phyloP scores from a whole-genome alignment of 2,113 vertebrate species.

The Myotis davidii region DNA sequence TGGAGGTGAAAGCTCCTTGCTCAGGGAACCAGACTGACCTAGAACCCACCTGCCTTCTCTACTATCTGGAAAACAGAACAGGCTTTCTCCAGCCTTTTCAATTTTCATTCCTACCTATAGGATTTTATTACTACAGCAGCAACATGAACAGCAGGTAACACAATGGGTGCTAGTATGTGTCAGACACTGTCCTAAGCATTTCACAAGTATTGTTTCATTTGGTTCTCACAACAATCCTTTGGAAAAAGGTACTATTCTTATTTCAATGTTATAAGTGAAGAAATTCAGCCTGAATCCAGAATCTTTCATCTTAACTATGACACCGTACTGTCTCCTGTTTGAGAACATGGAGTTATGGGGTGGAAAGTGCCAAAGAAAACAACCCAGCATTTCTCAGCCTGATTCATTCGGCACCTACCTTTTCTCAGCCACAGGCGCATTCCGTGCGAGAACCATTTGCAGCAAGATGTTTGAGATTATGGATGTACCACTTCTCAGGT shows the following conservation, averaged over 20 bases:
- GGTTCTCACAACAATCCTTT: not conserved
- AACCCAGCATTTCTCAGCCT: slow-evolving; percentile 13
- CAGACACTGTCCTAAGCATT: not conserved
- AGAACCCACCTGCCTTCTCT: not conserved
- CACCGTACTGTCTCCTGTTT: not conserved
- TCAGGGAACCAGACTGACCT: not conserved
- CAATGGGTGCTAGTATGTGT: not conserved
- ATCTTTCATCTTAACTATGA: not conserved
- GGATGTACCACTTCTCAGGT: not conserved
- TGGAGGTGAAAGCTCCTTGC: not conserved
- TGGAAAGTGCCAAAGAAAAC: slow-evolving; percentile 25
- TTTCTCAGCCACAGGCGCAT: slow-evolving; percentile 34
- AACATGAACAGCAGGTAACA: not conserved
- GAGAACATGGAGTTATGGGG: not conserved
- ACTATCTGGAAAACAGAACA: not conserved
- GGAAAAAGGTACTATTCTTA: not conserved
- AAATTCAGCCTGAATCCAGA: slow-evolving; percentile 14
- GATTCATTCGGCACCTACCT: not conserved
- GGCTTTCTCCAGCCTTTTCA: not conserved
- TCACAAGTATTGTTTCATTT: not conserved
- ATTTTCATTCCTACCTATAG: not conserved
- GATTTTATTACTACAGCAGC: not conserved
- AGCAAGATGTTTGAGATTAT: not conserved
- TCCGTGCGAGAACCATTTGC: not conserved
- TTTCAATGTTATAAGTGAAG: slow-evolving; percentile 28